Conservation (phyloP, 2,113 vertebrate species). For the Chunga burmeisteri region DNA sequence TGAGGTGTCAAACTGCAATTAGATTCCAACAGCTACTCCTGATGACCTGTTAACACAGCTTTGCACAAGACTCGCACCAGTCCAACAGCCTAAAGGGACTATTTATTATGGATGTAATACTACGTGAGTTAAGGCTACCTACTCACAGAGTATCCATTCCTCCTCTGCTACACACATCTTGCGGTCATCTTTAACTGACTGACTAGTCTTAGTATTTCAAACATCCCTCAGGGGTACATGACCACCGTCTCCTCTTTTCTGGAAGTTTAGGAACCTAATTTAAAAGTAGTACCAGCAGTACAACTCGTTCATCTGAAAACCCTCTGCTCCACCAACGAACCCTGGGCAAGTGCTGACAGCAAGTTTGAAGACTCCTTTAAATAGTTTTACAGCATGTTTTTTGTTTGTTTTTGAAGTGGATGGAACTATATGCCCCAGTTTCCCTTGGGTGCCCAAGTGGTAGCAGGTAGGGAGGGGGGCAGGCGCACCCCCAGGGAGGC, state of each 20-base stretch:
- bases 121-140: background rate
- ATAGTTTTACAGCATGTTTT: rapidly evolving
- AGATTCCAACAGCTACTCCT: background rate
- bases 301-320: background rate
- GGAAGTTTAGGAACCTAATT: background rate
- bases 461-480: too few relatives aligned
- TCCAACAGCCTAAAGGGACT: background rate
- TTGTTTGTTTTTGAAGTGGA: background rate
- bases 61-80: background rate
- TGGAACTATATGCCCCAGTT: background rate
- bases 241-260: background rate
- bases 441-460: rapidly evolving
- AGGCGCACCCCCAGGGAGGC: rapidly evolving
- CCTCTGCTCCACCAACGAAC: background rate
- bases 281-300: background rate
- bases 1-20: background rate
- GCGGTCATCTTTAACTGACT: background rate
- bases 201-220: background rate
- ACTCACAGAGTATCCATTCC: background rate
- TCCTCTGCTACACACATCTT: background rate
- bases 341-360: rapidly evolving
- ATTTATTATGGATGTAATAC: background rate
- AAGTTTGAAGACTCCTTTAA: background rate
- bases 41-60: background rate
- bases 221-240: rapidly evolving